Conservation (phyloP, 1,140 invertebrate species). For the Ceratina japonica region DNA sequence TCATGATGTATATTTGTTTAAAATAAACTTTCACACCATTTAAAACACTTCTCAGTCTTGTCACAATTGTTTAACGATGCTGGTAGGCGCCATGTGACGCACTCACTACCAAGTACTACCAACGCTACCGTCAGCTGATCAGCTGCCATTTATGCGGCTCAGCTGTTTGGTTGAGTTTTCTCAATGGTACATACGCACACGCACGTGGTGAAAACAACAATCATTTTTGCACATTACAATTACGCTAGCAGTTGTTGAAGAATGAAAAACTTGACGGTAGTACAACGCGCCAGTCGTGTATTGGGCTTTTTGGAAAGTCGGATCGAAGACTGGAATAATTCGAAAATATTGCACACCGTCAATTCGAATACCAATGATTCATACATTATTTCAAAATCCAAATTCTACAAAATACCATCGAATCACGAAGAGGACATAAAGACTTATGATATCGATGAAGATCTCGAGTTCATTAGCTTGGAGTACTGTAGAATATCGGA, state of each 20-base stretch:
- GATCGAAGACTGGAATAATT: neutral
- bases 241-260: too few relatives aligned
- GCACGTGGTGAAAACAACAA: neutral
- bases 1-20: slow-evolving; percentile 23
- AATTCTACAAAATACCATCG: slow-evolving; percentile 53
- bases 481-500: slow-evolving; percentile 66
- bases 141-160: too few relatives aligned
- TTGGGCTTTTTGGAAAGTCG: too few relatives aligned
- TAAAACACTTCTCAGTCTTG: slow-evolving; percentile 11
- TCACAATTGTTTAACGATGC: neutral
- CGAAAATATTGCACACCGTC: slow-evolving; percentile 50
- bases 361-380: slow-evolving; percentile 66
- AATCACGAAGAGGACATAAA: slow-evolving; percentile 34
- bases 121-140: too few relatives aligned
- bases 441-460: slow-evolving; percentile 27
- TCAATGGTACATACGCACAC: too few relatives aligned
- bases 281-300: neutral
- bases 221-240: neutral
- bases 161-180: too few relatives aligned
- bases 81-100: too few relatives aligned
- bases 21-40: neutral
- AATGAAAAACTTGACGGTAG: too few relatives aligned
- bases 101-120: too few relatives aligned
- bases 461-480: slow-evolving; percentile 56
- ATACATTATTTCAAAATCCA: slow-evolving; percentile 60